Evolutionary conservation across 2,113 vertebrate species (phyloP).

Genomic region (Ceyx margarethae): DNA sequence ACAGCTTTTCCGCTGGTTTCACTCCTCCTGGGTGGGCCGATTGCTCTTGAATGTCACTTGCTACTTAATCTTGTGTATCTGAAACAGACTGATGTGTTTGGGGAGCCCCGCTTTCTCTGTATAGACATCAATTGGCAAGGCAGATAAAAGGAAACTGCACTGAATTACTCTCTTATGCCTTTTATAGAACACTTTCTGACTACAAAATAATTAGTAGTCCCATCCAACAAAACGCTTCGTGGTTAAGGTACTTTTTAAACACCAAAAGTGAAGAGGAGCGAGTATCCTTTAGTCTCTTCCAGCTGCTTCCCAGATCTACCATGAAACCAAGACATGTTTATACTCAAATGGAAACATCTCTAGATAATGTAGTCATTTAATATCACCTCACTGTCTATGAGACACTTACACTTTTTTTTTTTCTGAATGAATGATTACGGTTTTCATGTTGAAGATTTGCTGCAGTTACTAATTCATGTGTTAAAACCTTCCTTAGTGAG

Average conservation of each 20-base stretch:
- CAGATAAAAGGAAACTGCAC: constrained; percentile 79
- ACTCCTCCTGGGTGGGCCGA: constrained; percentile 96
- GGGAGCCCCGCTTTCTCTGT: constrained; percentile 79
- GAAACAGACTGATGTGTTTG: constrained; percentile 89
- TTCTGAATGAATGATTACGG: constrained; percentile 2
- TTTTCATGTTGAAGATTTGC: constrained; percentile 3
- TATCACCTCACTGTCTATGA: constrained; percentile 19
- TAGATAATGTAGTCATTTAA: constrained; percentile 37
- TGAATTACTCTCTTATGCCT: constrained; percentile 79
- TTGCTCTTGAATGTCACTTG: constrained; percentile 99
- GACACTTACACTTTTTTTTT: background rate
- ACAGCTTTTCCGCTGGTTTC: constrained; percentile 93
- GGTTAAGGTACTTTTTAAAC: constrained; percentile 36
- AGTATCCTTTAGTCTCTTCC: constrained; percentile 23
- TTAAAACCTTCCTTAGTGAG: background rate
- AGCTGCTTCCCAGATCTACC: constrained; percentile 38
- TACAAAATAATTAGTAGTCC: constrained; percentile 77
- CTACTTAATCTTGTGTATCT: constrained; percentile 99
- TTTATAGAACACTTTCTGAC: constrained; percentile 77
- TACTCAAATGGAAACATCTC: constrained; percentile 33
- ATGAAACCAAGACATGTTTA: constrained; percentile 17
- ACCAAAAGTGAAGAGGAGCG: background rate
- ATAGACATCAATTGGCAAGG: constrained; percentile 84
- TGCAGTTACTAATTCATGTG: background rate
- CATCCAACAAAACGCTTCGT: constrained; percentile 47